phyloP scores from a whole-genome alignment of 2,797 vertebrate genomes.

The Odontamblyopus lacepedii region DNA sequence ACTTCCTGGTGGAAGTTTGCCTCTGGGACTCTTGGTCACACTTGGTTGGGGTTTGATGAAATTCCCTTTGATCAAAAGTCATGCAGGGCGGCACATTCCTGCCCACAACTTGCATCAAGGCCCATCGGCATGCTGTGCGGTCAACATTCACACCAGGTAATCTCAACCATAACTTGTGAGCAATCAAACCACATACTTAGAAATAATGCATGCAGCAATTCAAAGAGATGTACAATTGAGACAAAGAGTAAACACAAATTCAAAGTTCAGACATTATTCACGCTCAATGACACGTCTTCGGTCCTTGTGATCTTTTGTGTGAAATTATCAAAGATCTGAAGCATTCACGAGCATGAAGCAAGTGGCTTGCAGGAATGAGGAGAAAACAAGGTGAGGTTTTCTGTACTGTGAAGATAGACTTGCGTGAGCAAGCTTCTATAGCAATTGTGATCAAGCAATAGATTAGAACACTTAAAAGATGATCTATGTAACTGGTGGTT shows the following conservation, averaged over 20 bases:
- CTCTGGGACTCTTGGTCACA: constrained; percentile 62
- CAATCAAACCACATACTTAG: not conserved
- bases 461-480: no score
- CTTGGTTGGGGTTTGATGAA: constrained; percentile 61
- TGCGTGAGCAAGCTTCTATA: not conserved
- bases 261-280: constrained; percentile 54
- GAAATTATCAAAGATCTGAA: constrained; percentile 45
- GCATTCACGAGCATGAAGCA: constrained; percentile 41
- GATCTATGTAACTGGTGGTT: no score
- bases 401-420: constrained; percentile 22
- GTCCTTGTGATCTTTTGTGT: constrained; percentile 54
- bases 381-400: constrained; percentile 29
- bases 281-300: constrained; percentile 34
- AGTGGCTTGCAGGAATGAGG: constrained; percentile 16
- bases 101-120: constrained; percentile 18
- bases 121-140: constrained; percentile 13
- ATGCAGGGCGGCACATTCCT: not conserved
- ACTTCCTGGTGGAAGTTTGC: constrained; percentile 50
- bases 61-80: constrained; percentile 58
- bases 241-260: constrained; percentile 52
- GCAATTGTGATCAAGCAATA: no score
- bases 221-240: constrained; percentile 45
- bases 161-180: constrained; percentile 18
- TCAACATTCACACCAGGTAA: constrained; percentile 22
- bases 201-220: constrained; percentile 37